Base-by-base conservation (phyloP, 2,797 vertebrate species). In the Pseudochirops cupreus region DNA sequence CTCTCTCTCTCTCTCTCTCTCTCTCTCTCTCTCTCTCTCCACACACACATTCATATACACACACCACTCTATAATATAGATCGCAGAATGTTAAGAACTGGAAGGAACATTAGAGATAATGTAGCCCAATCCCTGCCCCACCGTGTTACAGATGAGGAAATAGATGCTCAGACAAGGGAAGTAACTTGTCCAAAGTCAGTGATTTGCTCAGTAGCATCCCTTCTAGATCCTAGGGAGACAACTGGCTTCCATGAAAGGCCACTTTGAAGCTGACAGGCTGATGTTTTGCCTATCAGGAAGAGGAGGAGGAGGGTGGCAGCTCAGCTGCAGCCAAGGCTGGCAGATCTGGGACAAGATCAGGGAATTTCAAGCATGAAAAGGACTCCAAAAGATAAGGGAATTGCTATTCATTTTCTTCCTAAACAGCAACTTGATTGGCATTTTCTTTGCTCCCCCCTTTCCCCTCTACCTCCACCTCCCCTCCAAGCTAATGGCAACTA, bases 291-390 rank as follows among this genome's bases (percentile, higher is more conserved):
- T 39, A 46, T 92, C 92, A 4, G 58, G n/a, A 0, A 11, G 2
- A 52, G 18, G 28, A 5, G 16, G 9, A 90, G 90, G 53, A 91
- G 5, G 12, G 24, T 3, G 16, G 6, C 26, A 74, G 18, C 4
- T 50, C 1, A 0, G 13, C 62, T 91, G 1, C 0, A 74, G 55
- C 21, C 91, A 92, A 93, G 3, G 29, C n/a, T 21, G 94, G 93
- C 0, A 0, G 57, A 62, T 93, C 54, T 91, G 90, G 92, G 94
- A 57, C 28, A 91, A 59, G 92, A 94, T 92, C 26, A 0, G 87
- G 94, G 95, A 82, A 58, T 53, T 93, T 54, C 4, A 28, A 93
- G 74, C 95, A 58, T 26, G 92, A 62, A 50, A 92, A 94, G 46
- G 39, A n/a, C 93, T 92, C 92, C 31, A 1, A 91, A 26, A 93